Base-by-base conservation (phyloP, 2,888 invertebrate genomes). In the Philaethria dido region DNA sequence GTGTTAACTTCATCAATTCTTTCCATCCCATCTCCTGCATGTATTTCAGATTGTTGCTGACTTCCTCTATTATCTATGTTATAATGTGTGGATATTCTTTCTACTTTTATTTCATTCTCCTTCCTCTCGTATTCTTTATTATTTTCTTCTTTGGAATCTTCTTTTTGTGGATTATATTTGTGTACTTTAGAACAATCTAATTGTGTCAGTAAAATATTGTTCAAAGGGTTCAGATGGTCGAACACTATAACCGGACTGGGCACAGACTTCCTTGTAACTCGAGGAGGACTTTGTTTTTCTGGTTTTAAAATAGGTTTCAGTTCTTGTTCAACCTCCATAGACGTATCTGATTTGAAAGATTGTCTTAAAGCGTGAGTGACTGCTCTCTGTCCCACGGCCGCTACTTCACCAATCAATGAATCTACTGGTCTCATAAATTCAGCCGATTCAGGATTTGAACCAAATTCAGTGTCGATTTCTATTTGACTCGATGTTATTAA, bases 151-250 rank as follows among this genome's bases (percentile, higher is more conserved):
- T 69, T 68, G 2, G 61, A 47, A 20, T 66, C 76, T 0, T 62
- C 67, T 42, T 52, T 68, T 0, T 65, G 64, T 0, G 88, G 88
- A 33, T 85, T 75, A 64, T 88, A 89, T 55, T 69, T 75, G 45
- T 89, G 89, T 0, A 74, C 80, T 8, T 83, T 75, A 0, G 72
- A 59, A 8, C 67, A 72, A 55, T 79, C 75, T 0, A 75, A 54
- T 33, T 71, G 71, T 14, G 73, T 65, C 42, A 75, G 50, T 0
- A 84, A 57, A 2, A 92, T 73, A 69, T 92, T 92, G 66, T 92
- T 92, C 13, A 92, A 73, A 0, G 92, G 92, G 70, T 91, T 91
- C 0, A 66, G 20, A 4, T 80, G 84, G 62, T 92, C 92, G 50
- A 92, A 92, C 4, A 86, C 72, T 47, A 92, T 68, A 0, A 86